Base-by-base conservation (phyloP, 92 coral and sea anemone genomes). In the Metridium senile region DNA sequence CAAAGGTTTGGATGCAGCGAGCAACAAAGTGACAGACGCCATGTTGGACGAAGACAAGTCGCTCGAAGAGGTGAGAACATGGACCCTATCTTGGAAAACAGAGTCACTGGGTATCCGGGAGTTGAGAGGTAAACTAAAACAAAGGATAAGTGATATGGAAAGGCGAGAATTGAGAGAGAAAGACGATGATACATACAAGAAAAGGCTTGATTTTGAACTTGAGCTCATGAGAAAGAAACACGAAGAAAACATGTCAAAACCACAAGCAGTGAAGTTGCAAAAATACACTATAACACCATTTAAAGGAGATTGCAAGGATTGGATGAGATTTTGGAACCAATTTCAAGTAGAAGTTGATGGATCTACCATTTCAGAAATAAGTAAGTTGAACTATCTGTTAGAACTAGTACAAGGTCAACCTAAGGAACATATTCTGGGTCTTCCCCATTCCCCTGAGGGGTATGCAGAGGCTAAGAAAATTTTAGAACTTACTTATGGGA, bases 261-360 rank as follows among this genome's bases (percentile, higher is more conserved):
- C 76, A 0, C 82, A 82, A 25, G 0, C 68, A 21, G 89, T 62
- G 0, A 85, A 69, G 52, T 34, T 85, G 69, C 89, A 84, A 21
- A 85, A 85, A 28, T 58, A 78, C 66, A 63, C 53, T 9, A 79
- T 85, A 0, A 73, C 85, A 22, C 81, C 70, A 11, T 80, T 85
- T 45, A 26, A 68, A 28, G 85, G 89, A 26, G 81, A 79, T 9
- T 70, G 66, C 20, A 79, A 79, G 58, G 81, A 80, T 20, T 81
- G 90, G 86, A 32, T 81, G 1, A 26, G 77, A 22, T 85, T 85
- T 79, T 79, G 77, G 81, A 74, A 79, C 2, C 84, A 85, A 47
- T 84, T 84, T 31, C 46, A 34, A 23, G 51, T 78, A 1, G 79
- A 72, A 66, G 68, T 77, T 51, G 84, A 84, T 43, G 58, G 64